Base-by-base conservation (phyloP, 2,888 invertebrate species). In the Eurois occulta region DNA sequence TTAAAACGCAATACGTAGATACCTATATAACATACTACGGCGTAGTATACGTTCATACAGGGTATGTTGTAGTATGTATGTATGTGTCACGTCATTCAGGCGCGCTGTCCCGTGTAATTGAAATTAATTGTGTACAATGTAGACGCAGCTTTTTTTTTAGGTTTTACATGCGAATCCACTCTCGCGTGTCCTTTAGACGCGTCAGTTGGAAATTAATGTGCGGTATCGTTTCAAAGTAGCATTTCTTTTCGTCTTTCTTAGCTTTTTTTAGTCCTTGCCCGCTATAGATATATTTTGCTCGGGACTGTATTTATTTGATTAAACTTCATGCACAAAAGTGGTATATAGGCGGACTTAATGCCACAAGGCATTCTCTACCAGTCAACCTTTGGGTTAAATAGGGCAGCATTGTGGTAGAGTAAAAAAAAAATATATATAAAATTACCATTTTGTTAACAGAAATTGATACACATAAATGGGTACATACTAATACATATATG, bases 41-140 rank as follows among this genome's bases (percentile, higher is more conserved):
- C 24, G 60, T 75, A 62, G 65, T 76, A 70, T 58, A 52, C n/a
- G 46, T 32, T 48, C 46, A 35, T 43, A 28, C 35, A n/a, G 11
- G 24, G 58, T 18, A 52, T 43, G 41, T 43, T 66, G 38, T 21
- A 58, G 41, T 58, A 52, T 62, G 38, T 60, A 16, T 62, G 58
- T 73, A 62, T 67, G 69, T 77, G 83, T 66, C 58, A 58, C 68
- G 87, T 83, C 85, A 82, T 78, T 85, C 69, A 71, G 66, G 43
- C 62, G 75, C 71, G 41, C 71, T 58, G 78, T 71, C 71, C 83
- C 83, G 81, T 88, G 83, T 90, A 89, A 89, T 90, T 87, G 89
- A 87, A 86, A 90, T 90, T 88, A 90, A 90, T 90, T 89, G 86
- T 83, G 77, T 70, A 78, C 75, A 86, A 62, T 77, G 67, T 75